Evolutionary conservation across 2,888 invertebrate species (phyloP), one percentile per base, ranked within the genome.

Genomic region (Pristionchus arcanus): DNA sequence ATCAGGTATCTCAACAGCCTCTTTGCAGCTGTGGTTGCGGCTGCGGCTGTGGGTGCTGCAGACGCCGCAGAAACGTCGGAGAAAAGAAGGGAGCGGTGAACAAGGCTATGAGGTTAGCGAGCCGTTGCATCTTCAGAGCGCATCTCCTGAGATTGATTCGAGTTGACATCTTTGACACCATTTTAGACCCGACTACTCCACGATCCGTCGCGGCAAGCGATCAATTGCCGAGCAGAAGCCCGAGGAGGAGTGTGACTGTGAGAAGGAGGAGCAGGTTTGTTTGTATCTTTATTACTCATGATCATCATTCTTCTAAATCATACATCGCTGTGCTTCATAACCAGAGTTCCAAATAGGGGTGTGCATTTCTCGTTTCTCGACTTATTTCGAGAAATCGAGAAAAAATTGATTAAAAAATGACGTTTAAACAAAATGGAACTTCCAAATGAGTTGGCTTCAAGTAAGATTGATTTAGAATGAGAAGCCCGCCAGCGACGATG

Each of bases 111-210:
- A 85, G 84, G 84, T 85, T 5, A 19, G 28, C 19, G 9, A 4
- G 5, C 53, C 28, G 25, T 28, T 84, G 1, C 19, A 25, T 16
- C 2, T 21, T 21, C 31, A 16, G 34, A n/a, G n/a, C n/a, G n/a
- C n/a, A n/a, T n/a, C n/a, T n/a, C n/a, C n/a, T n/a, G n/a, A n/a
- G n/a, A n/a, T n/a, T n/a, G n/a, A n/a, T n/a, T n/a, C n/a, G n/a
- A n/a, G n/a, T n/a, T n/a, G n/a, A n/a, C n/a, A n/a, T n/a, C n/a
- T n/a, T n/a, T n/a, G n/a, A n/a, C n/a, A n/a, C n/a, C n/a, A n/a
- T n/a, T n/a, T n/a, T 11, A 85, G 84, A 85, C 84, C 84, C 59
- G 59, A 85, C 59, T 85, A 85, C 84, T 59, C 84, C 34, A 55
- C 49, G 28, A 59, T 85, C 59, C 84, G 84, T 85, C 84, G 59